phyloP scores from a whole-genome alignment of 1,140 invertebrate species.

The Plodia interpunctella region DNA sequence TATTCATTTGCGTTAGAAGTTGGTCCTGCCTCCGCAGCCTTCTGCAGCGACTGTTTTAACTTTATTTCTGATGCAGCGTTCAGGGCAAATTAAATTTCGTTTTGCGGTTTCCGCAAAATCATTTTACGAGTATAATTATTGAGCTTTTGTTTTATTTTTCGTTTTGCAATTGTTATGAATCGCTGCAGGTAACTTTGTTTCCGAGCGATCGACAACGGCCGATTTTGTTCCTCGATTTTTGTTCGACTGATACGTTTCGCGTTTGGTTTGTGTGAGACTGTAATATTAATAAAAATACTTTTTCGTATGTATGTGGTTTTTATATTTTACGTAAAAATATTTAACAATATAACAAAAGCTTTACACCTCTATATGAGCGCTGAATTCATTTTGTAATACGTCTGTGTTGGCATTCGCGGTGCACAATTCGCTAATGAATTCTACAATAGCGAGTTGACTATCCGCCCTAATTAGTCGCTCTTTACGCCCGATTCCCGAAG shows the following conservation, averaged over 20 bases:
- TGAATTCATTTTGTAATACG: constrained; percentile 25
- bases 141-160: constrained; percentile 52
- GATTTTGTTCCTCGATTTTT: constrained; percentile 3
- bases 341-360: not conserved
- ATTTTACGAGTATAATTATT: constrained; percentile 65
- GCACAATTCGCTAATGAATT: constrained; percentile 44
- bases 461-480: constrained; percentile 43
- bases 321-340: too few species aligned
- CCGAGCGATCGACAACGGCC: constrained; percentile 22
- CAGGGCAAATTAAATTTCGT: constrained; percentile 76
- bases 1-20: constrained; percentile 77
- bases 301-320: not conserved
- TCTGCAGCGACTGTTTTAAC: constrained; percentile 75
- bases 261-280: not conserved
- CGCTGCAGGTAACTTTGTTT: constrained; percentile 47
- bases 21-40: constrained; percentile 55
- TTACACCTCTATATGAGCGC: not conserved
- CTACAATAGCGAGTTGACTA: constrained; percentile 44
- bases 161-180: constrained; percentile 49
- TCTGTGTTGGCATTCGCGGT: constrained; percentile 23
- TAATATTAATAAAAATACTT: not conserved
- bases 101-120: constrained; percentile 73
- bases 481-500: constrained; percentile 37
- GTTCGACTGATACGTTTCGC: not conserved
- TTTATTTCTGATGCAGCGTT: constrained; percentile 76